Conservation (phyloP, 2,113 vertebrate species). For the Centrocercus urophasianus region DNA sequence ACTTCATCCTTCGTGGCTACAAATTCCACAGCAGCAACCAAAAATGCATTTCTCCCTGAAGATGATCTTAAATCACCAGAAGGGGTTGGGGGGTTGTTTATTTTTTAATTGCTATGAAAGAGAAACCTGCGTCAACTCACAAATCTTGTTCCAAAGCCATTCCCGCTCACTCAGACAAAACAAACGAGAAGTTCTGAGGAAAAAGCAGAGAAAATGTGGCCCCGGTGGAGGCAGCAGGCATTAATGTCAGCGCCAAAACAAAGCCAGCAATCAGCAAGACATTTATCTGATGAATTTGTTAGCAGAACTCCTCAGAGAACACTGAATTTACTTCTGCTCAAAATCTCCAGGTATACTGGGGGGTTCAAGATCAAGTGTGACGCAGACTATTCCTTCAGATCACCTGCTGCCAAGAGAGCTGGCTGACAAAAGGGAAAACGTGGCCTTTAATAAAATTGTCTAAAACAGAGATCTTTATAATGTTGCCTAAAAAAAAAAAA, state of each 20-base stretch:
- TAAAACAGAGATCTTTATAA: neutral
- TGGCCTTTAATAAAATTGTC: neutral
- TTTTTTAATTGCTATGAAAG: neutral
- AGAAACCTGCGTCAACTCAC: neutral
- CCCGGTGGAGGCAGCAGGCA: neutral
- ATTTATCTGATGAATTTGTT: neutral
- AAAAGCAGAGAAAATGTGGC: neutral
- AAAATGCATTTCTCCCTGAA: neutral
- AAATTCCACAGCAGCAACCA: constrained; percentile 12
- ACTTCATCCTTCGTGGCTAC: neutral
- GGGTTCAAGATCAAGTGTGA: neutral
- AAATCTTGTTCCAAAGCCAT: neutral
- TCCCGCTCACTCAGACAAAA: neutral
- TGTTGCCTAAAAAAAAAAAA: constrained; percentile 31
- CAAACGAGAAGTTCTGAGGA: neutral
- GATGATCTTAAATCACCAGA: neutral
- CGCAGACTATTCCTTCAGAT: neutral
- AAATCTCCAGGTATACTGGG: neutral
- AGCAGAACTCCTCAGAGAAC: neutral
- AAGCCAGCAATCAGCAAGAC: neutral
- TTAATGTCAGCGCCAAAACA: neutral
- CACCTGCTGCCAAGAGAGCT: neutral
- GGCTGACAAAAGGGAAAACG: neutral
- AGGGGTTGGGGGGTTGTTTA: neutral
- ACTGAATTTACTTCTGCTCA: neutral